A percentile compares a stretch with the other conserved stretches of the same genome.
phyloP scores from a whole-genome alignment of 2,113 vertebrate species.

The Toxotes jaculatrix region DNA sequence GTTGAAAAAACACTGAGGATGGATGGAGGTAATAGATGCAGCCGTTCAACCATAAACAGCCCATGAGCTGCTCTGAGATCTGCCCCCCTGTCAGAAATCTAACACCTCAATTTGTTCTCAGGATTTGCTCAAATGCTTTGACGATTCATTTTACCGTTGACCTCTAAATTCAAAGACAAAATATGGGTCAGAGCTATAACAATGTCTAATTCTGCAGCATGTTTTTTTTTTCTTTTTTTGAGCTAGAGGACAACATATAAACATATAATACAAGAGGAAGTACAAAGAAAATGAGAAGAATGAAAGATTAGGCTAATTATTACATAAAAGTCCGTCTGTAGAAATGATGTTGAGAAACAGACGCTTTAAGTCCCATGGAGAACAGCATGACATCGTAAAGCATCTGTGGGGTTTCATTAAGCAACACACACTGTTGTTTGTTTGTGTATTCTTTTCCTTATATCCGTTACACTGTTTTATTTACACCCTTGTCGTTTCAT shows the following conservation, averaged over 20 bases:
- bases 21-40: conserved; percentile 60
- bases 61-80: conserved; percentile 50
- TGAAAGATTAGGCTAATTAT: background rate
- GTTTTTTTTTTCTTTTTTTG: background rate
- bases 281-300: background rate
- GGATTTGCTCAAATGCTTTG: conserved; percentile 16
- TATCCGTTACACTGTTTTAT: conserved; percentile 3
- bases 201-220: background rate
- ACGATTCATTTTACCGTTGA: conserved; percentile 14
- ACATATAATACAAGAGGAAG: background rate
- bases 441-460: too few relatives aligned
- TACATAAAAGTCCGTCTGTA: background rate
- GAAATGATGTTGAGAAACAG: background rate
- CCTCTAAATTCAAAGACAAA: conserved; percentile 11
- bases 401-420: background rate
- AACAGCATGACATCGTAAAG: background rate
- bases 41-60: conserved; percentile 50
- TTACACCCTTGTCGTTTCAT: background rate
- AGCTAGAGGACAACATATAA: background rate
- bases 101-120: conserved; percentile 59
- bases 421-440: background rate
- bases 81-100: conserved; percentile 53
- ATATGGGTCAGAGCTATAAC: background rate
- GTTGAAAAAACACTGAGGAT: conserved; percentile 27
- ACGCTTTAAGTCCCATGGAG: background rate